Conservation (phyloP, 1,140 invertebrate species). For the Brachionus calyciflorus region DNA sequence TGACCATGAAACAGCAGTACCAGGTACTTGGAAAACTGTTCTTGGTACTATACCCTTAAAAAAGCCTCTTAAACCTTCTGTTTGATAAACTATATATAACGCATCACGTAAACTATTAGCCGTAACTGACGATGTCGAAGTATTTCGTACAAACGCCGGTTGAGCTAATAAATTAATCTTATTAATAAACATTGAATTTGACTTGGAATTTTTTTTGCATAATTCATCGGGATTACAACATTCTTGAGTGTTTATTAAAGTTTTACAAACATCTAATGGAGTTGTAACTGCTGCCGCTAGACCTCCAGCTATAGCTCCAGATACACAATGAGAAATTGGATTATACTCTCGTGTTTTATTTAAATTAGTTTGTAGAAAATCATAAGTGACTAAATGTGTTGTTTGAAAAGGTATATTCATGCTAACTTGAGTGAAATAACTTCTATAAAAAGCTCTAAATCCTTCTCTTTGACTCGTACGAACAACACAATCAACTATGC, state of each 20-base stretch:
- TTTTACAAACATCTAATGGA: conserved; percentile 98
- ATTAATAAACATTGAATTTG: no score
- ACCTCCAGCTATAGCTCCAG: conserved; percentile 85
- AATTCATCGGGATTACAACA: conserved; percentile 59
- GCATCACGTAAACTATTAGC: conserved; percentile 69
- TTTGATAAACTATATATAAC: conserved; percentile 68
- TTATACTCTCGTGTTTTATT: conserved; percentile 82
- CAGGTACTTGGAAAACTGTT: conserved; percentile 91
- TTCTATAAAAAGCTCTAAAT: conserved; percentile 85
- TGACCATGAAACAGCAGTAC: conserved; percentile 96
- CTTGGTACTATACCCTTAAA: conserved; percentile 78
- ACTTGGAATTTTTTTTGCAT: not conserved
- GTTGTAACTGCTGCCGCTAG: conserved; percentile 89
- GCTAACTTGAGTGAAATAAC: conserved; percentile 87
- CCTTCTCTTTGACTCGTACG: conserved; percentile 80
- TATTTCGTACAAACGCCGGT: conserved; percentile 2
- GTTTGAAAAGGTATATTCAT: conserved; percentile 98
- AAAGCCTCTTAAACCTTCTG: conserved; percentile 56
- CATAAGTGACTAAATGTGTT: conserved; percentile 91
- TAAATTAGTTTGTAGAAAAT: conserved; percentile 76
- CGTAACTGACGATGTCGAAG: not conserved
- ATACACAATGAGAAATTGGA: conserved; percentile 79
- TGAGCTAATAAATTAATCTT: not conserved
- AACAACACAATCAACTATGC: conserved; percentile 74
- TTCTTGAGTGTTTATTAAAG: conserved; percentile 90